Percentiles rank a stretch among this genome's conserved stretches.
Evolutionary conservation across 2,888 invertebrate genomes (phyloP).

Genomic region (Perithous albicinctus): DNA sequence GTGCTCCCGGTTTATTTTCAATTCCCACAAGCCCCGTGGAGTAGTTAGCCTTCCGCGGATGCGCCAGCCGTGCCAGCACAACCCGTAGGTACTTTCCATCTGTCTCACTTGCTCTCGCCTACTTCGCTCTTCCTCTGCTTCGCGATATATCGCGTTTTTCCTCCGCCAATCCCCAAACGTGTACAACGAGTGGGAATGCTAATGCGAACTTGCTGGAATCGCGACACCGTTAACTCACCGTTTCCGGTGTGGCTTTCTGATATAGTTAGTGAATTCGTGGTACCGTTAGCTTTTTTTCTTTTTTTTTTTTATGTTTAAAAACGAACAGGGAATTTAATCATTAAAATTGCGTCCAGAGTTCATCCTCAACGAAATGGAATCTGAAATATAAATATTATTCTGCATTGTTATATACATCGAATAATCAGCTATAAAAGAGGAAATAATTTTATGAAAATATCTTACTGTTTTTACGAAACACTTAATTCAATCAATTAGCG

Average conservation of each 20-base stretch:
- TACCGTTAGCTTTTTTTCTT: background rate
- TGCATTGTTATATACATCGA: background rate
- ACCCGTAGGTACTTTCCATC: conserved; percentile 30
- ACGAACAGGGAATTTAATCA: conserved; percentile 14
- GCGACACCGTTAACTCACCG: conserved; percentile 55
- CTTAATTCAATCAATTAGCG: too few relatives aligned
- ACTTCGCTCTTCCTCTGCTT: conserved; percentile 26
- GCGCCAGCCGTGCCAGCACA: conserved; percentile 49
- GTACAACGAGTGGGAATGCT: conserved; percentile 53
- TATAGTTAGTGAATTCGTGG: background rate
- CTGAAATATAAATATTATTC: background rate
- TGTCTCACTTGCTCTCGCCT: conserved; percentile 23
- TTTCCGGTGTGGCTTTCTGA: conserved; percentile 37
- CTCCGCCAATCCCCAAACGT: conserved; percentile 53
- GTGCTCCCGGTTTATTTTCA: conserved; percentile 58
- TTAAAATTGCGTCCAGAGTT: conserved; percentile 9
- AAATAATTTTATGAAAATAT: too few relatives aligned
- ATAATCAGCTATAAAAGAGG: too few relatives aligned
- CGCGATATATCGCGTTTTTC: conserved; percentile 49
- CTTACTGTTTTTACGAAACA: too few relatives aligned
- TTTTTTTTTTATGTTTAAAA: background rate
- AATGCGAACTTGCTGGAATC: conserved; percentile 53
- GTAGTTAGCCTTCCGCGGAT: conserved; percentile 54
- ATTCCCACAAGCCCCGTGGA: conserved; percentile 57
- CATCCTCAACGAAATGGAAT: background rate